Percentiles rank a stretch among this genome's conserved stretches.
These are phyloP conservation scores for Hystrix cristata DNA, from an alignment of 2,113 vertebrate species.

Conservation along the genomic window DNA sequence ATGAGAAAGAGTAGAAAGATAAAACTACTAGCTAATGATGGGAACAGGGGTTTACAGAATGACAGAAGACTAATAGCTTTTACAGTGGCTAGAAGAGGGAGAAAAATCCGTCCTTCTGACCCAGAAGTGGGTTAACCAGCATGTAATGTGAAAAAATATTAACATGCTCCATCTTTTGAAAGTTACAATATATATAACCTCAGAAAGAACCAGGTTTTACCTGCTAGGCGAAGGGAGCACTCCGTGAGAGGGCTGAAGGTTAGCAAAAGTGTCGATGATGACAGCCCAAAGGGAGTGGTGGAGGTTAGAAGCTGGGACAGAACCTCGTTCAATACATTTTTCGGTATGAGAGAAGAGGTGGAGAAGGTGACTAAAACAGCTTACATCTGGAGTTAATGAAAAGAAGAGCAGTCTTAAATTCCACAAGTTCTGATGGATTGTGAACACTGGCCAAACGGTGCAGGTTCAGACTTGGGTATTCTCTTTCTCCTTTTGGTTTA, in stretches of 20 bases:
- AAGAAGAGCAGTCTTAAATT: not conserved
- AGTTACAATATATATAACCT: not conserved
- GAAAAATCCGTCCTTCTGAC: not conserved
- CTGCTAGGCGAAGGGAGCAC: not conserved
- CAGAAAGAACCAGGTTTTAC: not conserved
- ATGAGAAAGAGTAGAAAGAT: not conserved
- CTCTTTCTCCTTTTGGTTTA: not conserved
- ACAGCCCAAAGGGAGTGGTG: not conserved
- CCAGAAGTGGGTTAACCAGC: not conserved
- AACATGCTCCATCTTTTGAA: not conserved
- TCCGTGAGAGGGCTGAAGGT: not conserved
- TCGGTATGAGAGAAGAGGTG: not conserved
- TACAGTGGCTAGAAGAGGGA: not conserved
- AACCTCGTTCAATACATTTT: not conserved
- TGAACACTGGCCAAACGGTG: not conserved
- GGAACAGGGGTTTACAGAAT: not conserved
- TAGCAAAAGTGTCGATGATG: not conserved
- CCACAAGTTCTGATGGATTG: not conserved
- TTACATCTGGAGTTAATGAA: not conserved
- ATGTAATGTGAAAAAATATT: not conserved
- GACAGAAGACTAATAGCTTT: not conserved
- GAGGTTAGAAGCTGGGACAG: not conserved
- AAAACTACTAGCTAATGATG: not conserved
- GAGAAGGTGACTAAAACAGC: not conserved
- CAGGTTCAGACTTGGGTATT: not conserved